Base-by-base conservation (phyloP, 1,140 invertebrate species). In the Rhizoglyphus robini region DNA sequence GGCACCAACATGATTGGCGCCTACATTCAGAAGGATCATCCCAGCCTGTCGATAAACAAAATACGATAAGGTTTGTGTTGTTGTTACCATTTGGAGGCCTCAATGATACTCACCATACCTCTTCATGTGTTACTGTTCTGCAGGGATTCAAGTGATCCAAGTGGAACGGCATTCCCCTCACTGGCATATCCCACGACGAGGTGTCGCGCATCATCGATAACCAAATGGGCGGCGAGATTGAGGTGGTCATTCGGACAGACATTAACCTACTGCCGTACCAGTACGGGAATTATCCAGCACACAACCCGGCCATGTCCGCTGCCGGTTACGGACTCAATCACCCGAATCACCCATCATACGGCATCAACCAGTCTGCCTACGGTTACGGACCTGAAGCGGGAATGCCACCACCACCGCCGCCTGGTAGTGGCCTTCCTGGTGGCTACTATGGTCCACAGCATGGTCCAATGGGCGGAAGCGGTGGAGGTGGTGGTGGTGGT, bases 91-190 rank as follows among this genome's bases (percentile, higher is more conserved):
- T 8, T 41, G 36, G 36, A 41, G 8, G 18, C 36, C 18, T 18
- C 8, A 41, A n/a, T n/a, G n/a, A 41, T 18, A 11, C 36, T 41
- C 36, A 11, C 8, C 18, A 8, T 41, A 41, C 18, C 36, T 41
- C 36, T 46, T 60, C 38, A n/a, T n/a, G 15, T n/a, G 18, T 46
- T 41, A 11, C 8, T n/a, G 23, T 3, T 60, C 41, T 4, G 4
- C 68, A 83, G 82, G 83, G 59, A 82, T 84, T 72, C 81, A 84
- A 72, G 79, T 84, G n/a, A 70, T 84, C n/a, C 11, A 83, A 84
- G 72, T 84, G 83, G 83, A 84, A 84, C 71, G 83, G 83, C 4
- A 74, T 81, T 27, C 73, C 78, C 57, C 72, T 84, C 34, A 78
- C 76, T 23, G 79, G 80, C 3, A 81, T 81, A 71, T 82, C 81